Evolutionary conservation across 2,888 invertebrate species (phyloP).

Genomic region (Drymonia ruficornis): DNA sequence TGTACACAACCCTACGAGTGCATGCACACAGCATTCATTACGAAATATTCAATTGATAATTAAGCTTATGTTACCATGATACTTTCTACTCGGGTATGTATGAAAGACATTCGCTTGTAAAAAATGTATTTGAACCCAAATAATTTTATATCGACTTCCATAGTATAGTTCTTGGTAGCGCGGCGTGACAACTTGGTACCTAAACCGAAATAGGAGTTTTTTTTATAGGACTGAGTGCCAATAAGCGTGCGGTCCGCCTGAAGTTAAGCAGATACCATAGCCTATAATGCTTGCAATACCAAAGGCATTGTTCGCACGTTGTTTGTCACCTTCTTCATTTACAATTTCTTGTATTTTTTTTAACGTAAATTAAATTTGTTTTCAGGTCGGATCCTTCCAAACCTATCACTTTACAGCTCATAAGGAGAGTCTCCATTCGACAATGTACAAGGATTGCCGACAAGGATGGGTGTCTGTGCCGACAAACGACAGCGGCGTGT

Average conservation of each 20-base stretch:
- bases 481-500: constrained; percentile 21
- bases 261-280: no score
- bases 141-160: constrained; percentile 1
- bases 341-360: no score
- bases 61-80: constrained; percentile 72
- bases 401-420: constrained; percentile 5
- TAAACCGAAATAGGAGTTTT: no score
- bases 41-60: constrained; percentile 81
- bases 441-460: constrained; percentile 4
- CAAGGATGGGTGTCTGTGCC: constrained; percentile 18
- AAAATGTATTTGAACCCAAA: constrained; percentile 14
- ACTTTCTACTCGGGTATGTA: constrained; percentile 55
- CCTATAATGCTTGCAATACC: no score
- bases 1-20: constrained; percentile 19
- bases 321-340: no score
- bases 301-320: no score
- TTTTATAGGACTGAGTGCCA: no score
- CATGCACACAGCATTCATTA: constrained; percentile 62
- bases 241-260: no score
- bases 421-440: not conserved
- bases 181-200: no score
- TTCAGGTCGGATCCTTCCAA: not conserved
- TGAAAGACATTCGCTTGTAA: constrained; percentile 55
- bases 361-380: no score
- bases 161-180: no score